Base-by-base conservation (phyloP, 1,140 invertebrate genomes). In the Luehdorfia chinensis region DNA sequence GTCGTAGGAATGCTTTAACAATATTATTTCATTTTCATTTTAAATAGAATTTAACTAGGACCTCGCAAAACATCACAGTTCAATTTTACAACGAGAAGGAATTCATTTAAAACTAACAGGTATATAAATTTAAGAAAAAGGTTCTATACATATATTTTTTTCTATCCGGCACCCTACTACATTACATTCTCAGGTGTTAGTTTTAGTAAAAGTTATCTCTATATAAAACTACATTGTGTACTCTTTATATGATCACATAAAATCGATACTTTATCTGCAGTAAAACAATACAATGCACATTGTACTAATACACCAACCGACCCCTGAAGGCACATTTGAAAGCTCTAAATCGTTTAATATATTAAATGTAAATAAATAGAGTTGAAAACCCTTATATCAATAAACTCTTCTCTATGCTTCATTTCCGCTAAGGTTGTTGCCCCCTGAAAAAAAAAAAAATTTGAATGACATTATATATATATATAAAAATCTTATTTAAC, bases 241-340 rank as follows among this genome's bases (percentile, higher is more conserved):
- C 51, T 52, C 47, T 50, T 18, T 34, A 18, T 18, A 34, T 34
- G 16, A 18, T 34, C 33, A 18, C 33, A 34, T 34, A 34, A 8
- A 34, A 19, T 34, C 13, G 11, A 6, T 8, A 32, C 6, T 14
- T 32, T 32, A 8, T 32, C 33, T 19, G 47, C 46, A 50, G 49
- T 60, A 55, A 59, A 55, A 55, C 37, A 47, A 45, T 32, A 31
- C 46, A 49, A 52, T 53, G 54, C 34, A 50, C 71, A 79, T 79
- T 76, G 73, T 71, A 79, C 73, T 71, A 67, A 56, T 50, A 57
- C 19, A 56, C 16, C 55, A 66, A 66, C 56, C 56, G 67, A 73
- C 60, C 49, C 55, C 33, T 50, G 53, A 73, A 78, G 77, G 73
- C 75, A 76, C 77, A 59, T 73, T 55, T 43, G 47, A 71, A 78